Percentiles rank a stretch among this genome's conserved stretches.
These are phyloP conservation scores for Amphimedon queenslandica DNA, from an alignment of 37 sponge, comb jelly and placozoan species.

Conservation along the genomic window DNA sequence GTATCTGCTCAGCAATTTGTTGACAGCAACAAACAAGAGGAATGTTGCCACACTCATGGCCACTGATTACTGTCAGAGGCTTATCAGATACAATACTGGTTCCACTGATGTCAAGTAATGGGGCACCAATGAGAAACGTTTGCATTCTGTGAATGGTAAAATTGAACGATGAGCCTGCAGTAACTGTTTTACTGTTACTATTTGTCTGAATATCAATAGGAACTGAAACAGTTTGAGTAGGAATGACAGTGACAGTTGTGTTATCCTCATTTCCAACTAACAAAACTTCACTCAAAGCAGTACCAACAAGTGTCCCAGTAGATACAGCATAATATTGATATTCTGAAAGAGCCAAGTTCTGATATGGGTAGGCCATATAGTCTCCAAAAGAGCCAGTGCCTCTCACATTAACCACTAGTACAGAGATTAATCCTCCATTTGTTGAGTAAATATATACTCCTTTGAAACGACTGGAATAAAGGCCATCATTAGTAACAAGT, in stretches of 20 bases:
- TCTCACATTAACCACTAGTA: no score
- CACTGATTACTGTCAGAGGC: conserved; percentile 23
- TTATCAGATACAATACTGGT: conserved; percentile 15
- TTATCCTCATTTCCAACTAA: neutral
- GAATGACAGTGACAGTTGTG: neutral
- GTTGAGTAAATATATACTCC: no score
- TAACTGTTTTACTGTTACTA: neutral
- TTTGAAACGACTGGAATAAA: no score
- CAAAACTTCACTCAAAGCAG: neutral
- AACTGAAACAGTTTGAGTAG: neutral
- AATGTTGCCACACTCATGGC: conserved; percentile 17
- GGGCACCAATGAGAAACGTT: conserved; percentile 5
- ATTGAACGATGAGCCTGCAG: neutral
- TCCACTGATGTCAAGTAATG: conserved; percentile 13
- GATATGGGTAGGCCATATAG: conserved; percentile 27
- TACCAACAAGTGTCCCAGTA: neutral
- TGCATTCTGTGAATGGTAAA: conserved; percentile 4
- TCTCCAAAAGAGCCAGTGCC: no score
- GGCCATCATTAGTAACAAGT: no score
- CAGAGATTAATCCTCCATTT: no score
- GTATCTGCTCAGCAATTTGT: conserved; percentile 2
- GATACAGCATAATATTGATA: conserved; percentile 48
- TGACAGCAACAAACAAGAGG: neutral
- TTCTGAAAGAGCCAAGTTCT: neutral
- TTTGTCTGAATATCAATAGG: neutral